A percentile compares a stretch with the other conserved stretches of the same genome.
Conservation (phyloP, 2,797 vertebrate genomes). For the Sebastes nivosus region DNA sequence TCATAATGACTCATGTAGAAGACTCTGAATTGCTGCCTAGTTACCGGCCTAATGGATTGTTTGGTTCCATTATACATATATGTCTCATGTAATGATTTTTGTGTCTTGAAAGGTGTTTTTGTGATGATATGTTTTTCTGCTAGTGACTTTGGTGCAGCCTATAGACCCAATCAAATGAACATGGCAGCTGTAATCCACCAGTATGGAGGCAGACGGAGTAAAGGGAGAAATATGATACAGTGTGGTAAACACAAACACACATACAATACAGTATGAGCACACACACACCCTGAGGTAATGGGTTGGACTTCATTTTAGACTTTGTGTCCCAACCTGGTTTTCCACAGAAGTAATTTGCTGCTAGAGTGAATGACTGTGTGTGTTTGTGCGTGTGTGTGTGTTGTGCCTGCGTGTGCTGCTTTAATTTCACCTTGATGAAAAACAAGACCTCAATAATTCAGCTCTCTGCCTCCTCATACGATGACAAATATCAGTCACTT, state of each 20-base stretch:
- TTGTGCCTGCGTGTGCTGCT: constrained; percentile 11
- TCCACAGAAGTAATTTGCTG: constrained; percentile 39
- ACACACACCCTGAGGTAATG: constrained; percentile 15
- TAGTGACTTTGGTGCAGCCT: background rate
- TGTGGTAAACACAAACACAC: background rate
- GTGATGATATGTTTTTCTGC: background rate
- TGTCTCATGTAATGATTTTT: background rate
- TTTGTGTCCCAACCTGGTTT: constrained; percentile 6
- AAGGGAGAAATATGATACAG: constrained; percentile 11
- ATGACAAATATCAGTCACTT: constrained; percentile 52
- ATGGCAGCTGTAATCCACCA: background rate
- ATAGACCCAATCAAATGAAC: background rate
- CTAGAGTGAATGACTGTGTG: constrained; percentile 2
- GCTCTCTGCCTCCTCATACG: constrained; percentile 22
- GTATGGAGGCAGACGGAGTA: background rate
- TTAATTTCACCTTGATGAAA: constrained; percentile 73
- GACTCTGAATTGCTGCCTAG: background rate
- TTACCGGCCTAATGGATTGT: background rate
- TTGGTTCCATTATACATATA: background rate
- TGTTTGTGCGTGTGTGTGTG: background rate
- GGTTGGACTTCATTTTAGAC: constrained; percentile 24
- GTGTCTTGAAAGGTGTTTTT: background rate
- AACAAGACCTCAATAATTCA: constrained; percentile 75
- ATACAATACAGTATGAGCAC: background rate
- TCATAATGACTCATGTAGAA: background rate